A percentile compares a stretch with the other conserved stretches of the same genome.
phyloP scores from a whole-genome alignment of 1,140 invertebrate species.

The Pseudomyrmex gracilis region DNA sequence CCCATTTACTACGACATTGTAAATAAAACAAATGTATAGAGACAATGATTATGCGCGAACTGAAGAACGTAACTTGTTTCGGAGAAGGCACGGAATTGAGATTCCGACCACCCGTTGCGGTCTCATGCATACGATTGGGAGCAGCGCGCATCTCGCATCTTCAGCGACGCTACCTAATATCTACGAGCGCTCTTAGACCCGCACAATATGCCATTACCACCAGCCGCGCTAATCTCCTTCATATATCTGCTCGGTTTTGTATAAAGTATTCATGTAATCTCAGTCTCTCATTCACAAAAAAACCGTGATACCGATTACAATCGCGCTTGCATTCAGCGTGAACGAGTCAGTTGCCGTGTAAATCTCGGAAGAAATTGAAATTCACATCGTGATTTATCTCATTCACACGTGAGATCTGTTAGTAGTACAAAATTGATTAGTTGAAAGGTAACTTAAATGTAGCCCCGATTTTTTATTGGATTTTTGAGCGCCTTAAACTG shows the following conservation, averaged over 20 bases:
- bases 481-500: constrained; percentile 9
- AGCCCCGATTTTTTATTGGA: not conserved
- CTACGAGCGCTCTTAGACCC: constrained; percentile 37
- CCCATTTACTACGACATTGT: too few relatives aligned
- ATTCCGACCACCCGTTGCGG: constrained; percentile 57
- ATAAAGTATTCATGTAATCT: constrained; percentile 1
- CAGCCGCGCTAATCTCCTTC: constrained; percentile 50
- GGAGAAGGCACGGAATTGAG: constrained; percentile 53
- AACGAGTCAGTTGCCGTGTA: constrained; percentile 5
- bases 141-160: constrained; percentile 1
- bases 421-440: too few relatives aligned
- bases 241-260: constrained; percentile 41
- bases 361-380: constrained; percentile 39
- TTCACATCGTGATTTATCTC: not conserved
- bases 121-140: constrained; percentile 47
- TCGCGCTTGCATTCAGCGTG: constrained; percentile 20
- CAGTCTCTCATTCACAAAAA: constrained; percentile 40
- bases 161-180: constrained; percentile 61
- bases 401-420: too few relatives aligned
- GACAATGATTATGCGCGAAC: constrained; percentile 27
- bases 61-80: constrained; percentile 32
- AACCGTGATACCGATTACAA: constrained; percentile 41
- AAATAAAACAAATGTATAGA: not conserved
- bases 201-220: constrained; percentile 46
- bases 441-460: too few relatives aligned